A percentile compares a stretch with the other conserved stretches of the same genome.
Conservation (phyloP, 2,797 vertebrate genomes). For the Forpus xanthops region DNA sequence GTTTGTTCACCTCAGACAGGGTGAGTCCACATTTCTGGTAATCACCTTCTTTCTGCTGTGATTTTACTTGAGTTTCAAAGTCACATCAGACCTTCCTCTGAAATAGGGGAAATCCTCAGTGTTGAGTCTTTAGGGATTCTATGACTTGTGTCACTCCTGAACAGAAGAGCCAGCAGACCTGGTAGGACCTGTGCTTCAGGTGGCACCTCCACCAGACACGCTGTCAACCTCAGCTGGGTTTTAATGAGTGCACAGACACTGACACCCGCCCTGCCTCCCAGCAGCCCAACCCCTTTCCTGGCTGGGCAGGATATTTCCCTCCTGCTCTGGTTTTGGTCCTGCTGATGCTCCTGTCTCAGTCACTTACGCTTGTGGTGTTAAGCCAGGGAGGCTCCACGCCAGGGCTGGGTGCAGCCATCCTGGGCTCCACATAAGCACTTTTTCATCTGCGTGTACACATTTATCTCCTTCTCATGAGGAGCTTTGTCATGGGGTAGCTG, state of each 20-base stretch:
- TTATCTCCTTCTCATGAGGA: neutral
- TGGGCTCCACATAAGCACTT: neutral
- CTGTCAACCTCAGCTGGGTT: neutral
- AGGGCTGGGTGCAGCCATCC: neutral
- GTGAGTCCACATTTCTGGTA: neutral
- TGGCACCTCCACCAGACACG: neutral
- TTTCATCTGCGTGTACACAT: neutral
- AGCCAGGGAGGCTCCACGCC: fast-evolving
- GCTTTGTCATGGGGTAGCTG: neutral
- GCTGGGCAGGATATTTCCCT: neutral
- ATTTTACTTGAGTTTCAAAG: neutral
- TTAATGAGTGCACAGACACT: neutral
- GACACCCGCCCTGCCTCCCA: neutral
- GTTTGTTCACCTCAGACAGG: fast-evolving
- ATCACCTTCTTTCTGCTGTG: neutral
- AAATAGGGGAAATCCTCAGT: neutral
- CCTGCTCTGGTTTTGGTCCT: neutral
- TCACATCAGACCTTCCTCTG: neutral
- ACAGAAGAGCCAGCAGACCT: neutral
- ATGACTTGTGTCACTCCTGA: neutral
- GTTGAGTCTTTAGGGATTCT: neutral
- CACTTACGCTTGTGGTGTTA: fast-evolving
- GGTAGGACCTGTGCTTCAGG: slow-evolving; percentile 5
- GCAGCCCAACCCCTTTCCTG: neutral
- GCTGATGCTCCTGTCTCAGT: neutral